Conservation (phyloP, 1,140 invertebrate species). For the Zophobas morio region DNA sequence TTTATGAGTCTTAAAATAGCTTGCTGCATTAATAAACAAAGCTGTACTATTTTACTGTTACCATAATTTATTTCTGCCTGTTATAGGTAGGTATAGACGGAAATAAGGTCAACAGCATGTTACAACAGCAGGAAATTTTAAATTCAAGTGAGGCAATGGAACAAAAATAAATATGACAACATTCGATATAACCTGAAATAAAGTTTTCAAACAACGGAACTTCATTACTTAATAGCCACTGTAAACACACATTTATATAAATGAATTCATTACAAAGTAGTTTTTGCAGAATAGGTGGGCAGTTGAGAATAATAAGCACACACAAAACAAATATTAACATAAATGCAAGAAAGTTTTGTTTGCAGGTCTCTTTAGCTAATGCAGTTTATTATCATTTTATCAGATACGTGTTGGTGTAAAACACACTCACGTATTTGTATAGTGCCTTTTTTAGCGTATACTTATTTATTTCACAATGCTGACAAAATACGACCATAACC, state of each 20-base stretch:
- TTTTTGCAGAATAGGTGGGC: no score
- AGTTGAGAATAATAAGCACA: no score
- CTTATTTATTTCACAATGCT: no score
- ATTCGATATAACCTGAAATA: background rate
- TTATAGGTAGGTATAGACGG: background rate
- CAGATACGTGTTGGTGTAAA: background rate
- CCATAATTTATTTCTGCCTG: background rate
- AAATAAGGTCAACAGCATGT: conserved; percentile 25
- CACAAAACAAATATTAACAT: no score
- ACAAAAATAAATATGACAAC: conserved; percentile 38
- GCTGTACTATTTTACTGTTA: no score
- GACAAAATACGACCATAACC: no score
- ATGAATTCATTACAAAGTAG: background rate
- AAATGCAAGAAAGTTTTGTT: background rate
- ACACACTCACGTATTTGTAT: no score
- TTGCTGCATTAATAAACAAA: no score
- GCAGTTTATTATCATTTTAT: background rate
- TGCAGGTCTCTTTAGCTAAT: background rate
- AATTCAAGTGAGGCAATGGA: conserved; percentile 19
- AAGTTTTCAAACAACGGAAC: background rate
- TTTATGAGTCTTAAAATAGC: no score
- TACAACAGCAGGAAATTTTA: conserved; percentile 7
- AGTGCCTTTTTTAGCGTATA: no score
- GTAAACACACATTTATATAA: background rate
- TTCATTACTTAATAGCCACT: background rate